Evolutionary conservation across 1,140 invertebrate genomes (phyloP), one percentile per base, ranked within the genome.

Genomic region (Adoxophyes honmai): DNA sequence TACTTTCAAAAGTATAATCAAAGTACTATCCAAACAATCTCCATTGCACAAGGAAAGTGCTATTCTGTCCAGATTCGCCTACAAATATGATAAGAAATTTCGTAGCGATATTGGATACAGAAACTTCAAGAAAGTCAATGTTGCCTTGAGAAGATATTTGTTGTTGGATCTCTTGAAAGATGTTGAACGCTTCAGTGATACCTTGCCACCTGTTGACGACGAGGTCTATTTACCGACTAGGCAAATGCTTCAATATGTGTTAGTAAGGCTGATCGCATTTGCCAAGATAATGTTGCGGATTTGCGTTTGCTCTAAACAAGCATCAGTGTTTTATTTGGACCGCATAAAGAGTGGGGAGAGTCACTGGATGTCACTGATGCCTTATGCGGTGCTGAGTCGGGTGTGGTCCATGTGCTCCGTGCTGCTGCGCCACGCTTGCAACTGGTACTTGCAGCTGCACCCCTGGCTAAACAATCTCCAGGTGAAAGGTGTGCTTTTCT

Each of bases 41-140:
- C 73, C 87, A 34, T 73, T 93, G 1, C 87, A 91, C 52, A 70
- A 74, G 39, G 91, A 93, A 78, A 89, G 90, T 61, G 90, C 91
- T 36, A 62, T 92, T 39, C 64, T 92, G 11, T 91, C 90, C 42
- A 81, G 91, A 62, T 73, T 92, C 64, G 78, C 92, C 34, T 93
- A 93, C 62, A 89, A 91, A 62, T 91, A 91, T 83, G 91, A 92
- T 65, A 90, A 84, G 48, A 92, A 92, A 80, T 92, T 92, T 70
- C 82, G 91, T 34, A 86, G 78, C 62, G 92, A 92, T 57, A 92
- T 92, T 59, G 92, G 92, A 1, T 84, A 91, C 33, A 90, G 90
- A 62, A 85, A 83, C 57, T 90, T 92, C 68, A 90, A 87, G 66
- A 92, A 91, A 75, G 80, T 92, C 0, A 91, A 91, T 48, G 83